These are phyloP conservation scores for Pardalotus punctatus DNA, from an alignment of 2,113 vertebrate genomes.

Conservation along the genomic window DNA sequence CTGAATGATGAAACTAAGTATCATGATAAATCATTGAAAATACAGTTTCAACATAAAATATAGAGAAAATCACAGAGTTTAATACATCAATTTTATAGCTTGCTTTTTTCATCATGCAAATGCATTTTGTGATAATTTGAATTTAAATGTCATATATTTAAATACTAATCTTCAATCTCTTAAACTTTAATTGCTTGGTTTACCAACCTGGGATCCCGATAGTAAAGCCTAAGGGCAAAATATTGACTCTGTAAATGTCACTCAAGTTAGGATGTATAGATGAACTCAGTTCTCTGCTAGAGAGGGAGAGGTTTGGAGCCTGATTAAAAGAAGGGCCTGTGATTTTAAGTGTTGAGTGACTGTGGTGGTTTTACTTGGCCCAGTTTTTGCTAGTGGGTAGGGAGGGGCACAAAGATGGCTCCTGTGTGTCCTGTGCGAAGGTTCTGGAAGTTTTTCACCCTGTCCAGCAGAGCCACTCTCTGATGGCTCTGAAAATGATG, in stretches of 20 bases:
- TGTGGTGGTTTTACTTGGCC: too few species aligned
- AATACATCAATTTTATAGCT: neutral
- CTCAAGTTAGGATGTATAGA: rapidly evolving
- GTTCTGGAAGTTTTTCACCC: too few species aligned
- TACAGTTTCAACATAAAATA: neutral
- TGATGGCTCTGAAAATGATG: too few species aligned
- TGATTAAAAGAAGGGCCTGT: neutral
- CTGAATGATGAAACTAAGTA: conserved; percentile 12
- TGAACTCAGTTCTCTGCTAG: neutral
- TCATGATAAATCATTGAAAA: neutral
- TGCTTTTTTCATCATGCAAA: neutral
- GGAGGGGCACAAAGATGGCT: too few species aligned
- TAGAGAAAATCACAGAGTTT: conserved; percentile 7
- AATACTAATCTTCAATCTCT: neutral
- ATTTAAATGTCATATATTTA: conserved; percentile 14
- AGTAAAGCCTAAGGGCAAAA: neutral
- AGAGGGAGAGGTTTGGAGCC: neutral
- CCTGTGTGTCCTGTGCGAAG: too few species aligned
- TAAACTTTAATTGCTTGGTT: neutral
- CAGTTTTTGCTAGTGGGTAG: too few species aligned
- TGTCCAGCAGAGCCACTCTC: too few species aligned
- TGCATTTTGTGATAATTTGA: conserved; percentile 8
- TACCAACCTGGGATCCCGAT: neutral
- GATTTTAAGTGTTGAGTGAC: neutral
- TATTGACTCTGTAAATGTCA: neutral